Evolutionary conservation across 2,797 vertebrate species (phyloP), one percentile per base, ranked within the genome.

Genomic region (Sebastolobus alascanus): DNA sequence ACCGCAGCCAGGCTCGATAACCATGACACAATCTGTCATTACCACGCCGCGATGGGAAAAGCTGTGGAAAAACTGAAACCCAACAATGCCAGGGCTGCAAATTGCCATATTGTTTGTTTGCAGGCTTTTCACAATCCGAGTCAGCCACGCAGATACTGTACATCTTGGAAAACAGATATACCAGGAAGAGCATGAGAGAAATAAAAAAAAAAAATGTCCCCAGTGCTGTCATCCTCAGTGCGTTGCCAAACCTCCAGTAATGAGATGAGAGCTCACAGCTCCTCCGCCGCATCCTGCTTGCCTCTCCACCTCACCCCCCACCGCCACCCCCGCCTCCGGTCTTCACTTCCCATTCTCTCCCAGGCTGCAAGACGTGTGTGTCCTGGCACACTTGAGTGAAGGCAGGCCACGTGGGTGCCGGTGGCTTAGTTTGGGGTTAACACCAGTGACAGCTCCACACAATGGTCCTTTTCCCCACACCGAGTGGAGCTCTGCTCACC

Each of bases 11-110:
- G 79, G 54, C 90, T 88, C 80, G 80, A 91, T 92, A 90, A 92
- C 79, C 88, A 86, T 90, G 91, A 93, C 86, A 90, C 90, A 83
- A 86, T 91, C 90, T 91, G 90, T 93, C 88, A 91, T 94, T 94
- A 93, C 83, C 70, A 73, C 33, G 60, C 83, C 75, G 87, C 16
- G 37, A 82, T 73, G 77, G 79, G 84, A 84, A 73, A 89, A 83
- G 80, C 78, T 67, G 80, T 85, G 80, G 91, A 91, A 92, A 90
- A 91, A 90, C 77, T 86, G 61, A 89, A 92, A 79, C 73, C 64
- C 68, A 16, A 25, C 75, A 65, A 61, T 83, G 70, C 63, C 67
- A n/a, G 38, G 52, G 79, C 83, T 84, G 84, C 59, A 87, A 87
- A 87, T 74, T 77, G 80, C 77, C 75, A 37, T 77, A 75, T 82